phyloP scores from a whole-genome alignment of 1,140 invertebrate genomes.

The Helicoverpa armigera region DNA sequence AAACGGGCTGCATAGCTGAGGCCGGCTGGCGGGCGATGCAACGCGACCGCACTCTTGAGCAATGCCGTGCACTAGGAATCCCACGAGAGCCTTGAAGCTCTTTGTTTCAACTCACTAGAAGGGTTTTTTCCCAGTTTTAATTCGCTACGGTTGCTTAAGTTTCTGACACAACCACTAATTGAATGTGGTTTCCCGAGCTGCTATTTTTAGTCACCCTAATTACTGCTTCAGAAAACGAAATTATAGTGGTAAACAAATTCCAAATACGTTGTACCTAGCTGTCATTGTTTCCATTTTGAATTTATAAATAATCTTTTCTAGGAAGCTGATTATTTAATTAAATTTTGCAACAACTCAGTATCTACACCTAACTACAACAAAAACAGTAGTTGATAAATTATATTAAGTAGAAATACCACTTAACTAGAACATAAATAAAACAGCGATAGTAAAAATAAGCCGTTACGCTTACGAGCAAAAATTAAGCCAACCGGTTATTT shows the following conservation, averaged over 20 bases:
- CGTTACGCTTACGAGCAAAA: neutral
- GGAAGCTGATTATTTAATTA: neutral
- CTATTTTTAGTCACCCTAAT: conserved; percentile 43
- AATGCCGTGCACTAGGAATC: conserved; percentile 63
- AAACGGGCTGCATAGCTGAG: conserved; percentile 67
- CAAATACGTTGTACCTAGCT: neutral
- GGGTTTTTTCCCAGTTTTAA: conserved; percentile 55
- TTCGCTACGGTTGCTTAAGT: conserved; percentile 48
- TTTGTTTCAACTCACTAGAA: conserved; percentile 61
- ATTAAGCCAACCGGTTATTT: neutral
- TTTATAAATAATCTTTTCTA: neutral
- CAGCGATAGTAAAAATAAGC: neutral
- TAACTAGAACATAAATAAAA: neutral
- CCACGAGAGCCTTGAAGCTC: conserved; percentile 65
- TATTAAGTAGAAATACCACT: too few species aligned
- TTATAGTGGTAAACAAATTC: conserved; percentile 10
- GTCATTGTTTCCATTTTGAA: conserved; percentile 15
- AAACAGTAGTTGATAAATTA: too few species aligned
- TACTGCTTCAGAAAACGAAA: conserved; percentile 23
- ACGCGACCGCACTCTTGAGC: conserved; percentile 68
- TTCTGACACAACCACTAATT: conserved; percentile 60
- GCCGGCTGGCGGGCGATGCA: conserved; percentile 53
- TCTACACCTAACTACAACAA: neutral
- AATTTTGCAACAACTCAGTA: neutral
- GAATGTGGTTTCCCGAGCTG: conserved; percentile 55